Evolutionary conservation across 2,113 vertebrate species (phyloP), one percentile per base, ranked within the genome.

Genomic region (Mormyrus lacerda): DNA sequence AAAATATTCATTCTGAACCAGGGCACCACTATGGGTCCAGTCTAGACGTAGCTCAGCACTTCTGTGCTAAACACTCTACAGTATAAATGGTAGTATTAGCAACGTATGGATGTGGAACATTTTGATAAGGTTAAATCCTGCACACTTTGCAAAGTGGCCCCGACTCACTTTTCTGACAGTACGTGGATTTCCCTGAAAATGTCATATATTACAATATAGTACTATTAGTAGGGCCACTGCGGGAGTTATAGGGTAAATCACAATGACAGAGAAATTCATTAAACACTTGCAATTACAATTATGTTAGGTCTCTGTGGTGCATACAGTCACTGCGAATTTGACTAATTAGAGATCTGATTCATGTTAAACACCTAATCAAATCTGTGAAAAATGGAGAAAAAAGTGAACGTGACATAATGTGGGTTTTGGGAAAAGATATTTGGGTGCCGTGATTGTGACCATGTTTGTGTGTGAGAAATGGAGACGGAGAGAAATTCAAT

Each of bases 281-380:
- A 87, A 87, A 47, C n/a, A 87, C 44, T 53, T 21, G 50, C 47
- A 87, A 53, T 39, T 53, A 11, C 83, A 85, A 85, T 85, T 85
- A 85, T 3, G 7, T 50, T 48, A 47, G 45, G 83, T 48, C 45
- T 85, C 83, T 50, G 83, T 50, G 24, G 10, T 85, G 47, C 44
- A 50, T 27, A 50, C 44, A 47, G 35, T 85, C n/a, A 50, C 48
- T 50, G 45, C 5, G n/a, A 47, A 48, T 31, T 51, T 31, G 19
- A 27, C 17, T 85, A 50, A 85, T 85, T 85, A 50, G 31, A 85
- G 24, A 50, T 27, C n/a, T 47, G 44, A 85, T 50, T 85, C 44
- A 50, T 85, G 84, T 85, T 50, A 50, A 85, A 48, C 24, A 85
- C 47, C 24, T 44, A 82, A 44, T 44, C 47, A 50, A 50, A 48